Evolutionary conservation across 23 tunicate genomes (phyloP).

Genomic region (Halocynthia roretzi): DNA sequence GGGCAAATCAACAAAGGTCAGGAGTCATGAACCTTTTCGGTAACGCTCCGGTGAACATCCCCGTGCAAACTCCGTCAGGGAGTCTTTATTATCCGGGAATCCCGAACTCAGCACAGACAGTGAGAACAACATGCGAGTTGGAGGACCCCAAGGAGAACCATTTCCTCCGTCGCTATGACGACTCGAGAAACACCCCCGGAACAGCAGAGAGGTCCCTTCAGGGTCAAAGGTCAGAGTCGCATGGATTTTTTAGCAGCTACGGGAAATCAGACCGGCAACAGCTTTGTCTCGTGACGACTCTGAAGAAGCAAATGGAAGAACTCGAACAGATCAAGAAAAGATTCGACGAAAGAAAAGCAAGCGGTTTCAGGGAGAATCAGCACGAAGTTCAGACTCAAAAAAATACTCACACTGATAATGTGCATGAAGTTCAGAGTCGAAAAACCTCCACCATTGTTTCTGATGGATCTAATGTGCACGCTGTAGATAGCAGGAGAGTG

Average conservation of each 20-base stretch:
- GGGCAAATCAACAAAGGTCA: neutral
- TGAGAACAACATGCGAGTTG: conserved; percentile 14
- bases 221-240: too few species aligned
- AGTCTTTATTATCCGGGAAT: conserved; percentile 77
- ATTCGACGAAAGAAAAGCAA: conserved; percentile 27
- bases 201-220: too few species aligned
- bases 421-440: neutral
- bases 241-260: neutral
- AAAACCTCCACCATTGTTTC: neutral
- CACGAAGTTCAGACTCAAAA: neutral
- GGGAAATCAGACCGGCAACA: conserved; percentile 23
- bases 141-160: neutral
- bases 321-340: conserved; percentile 56
- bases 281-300: conserved; percentile 27
- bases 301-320: conserved; percentile 75
- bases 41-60: conserved; percentile 43
- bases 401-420: neutral
- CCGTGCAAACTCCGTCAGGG: conserved; percentile 85
- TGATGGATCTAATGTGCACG: neutral
- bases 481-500: neutral
- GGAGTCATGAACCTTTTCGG: neutral
- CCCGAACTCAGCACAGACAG: conserved; percentile 17
- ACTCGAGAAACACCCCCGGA: too few species aligned
- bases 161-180: neutral
- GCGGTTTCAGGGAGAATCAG: neutral